Base-by-base conservation (phyloP, 2,888 invertebrate species). In the Taphrorychus bicolor region DNA sequence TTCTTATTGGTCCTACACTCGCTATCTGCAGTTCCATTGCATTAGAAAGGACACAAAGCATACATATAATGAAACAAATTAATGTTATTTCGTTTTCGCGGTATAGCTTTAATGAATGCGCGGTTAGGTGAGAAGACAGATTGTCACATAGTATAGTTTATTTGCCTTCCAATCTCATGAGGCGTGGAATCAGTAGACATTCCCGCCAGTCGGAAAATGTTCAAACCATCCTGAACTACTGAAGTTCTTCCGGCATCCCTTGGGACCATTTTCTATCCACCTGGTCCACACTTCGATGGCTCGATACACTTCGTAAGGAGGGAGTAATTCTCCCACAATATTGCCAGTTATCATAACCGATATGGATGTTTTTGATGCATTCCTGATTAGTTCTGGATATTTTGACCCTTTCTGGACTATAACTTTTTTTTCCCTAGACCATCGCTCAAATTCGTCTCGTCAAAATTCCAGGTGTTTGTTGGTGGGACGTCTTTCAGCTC, bases 371-470 rank as follows among this genome's bases (percentile, higher is more conserved):
- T 81, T 80, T 32, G 75, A 71, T 5, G 69, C 59, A 68, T 78
- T 75, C 53, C 75, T 71, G 22, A 77, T 74, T 24, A 74, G 23
- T 59, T 79, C 75, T 32, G 75, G 72, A 61, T 79, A 76, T 64
- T 77, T 72, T 24, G 24, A 51, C 5, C 71, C 66, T 68, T 64
- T 66, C 49, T 69, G 70, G 69, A 56, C 57, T 14, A 75, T 53
- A 23, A 66, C 67, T 51, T 69, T 75, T 69, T 74, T 76, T 40
- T 57, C 60, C 0, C 75, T n/a, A n/a, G n/a, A n/a, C n/a, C n/a
- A n/a, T n/a, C n/a, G n/a, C n/a, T n/a, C n/a, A n/a, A n/a, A n/a
- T n/a, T n/a, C n/a, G n/a, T n/a, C n/a, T n/a, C n/a, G n/a, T n/a
- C n/a, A n/a, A n/a, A n/a, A n/a, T n/a, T n/a, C n/a, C n/a, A n/a